These are phyloP conservation scores for Sympetrum striolatum DNA, from an alignment of 2,888 invertebrate species.

Conservation along the genomic window DNA sequence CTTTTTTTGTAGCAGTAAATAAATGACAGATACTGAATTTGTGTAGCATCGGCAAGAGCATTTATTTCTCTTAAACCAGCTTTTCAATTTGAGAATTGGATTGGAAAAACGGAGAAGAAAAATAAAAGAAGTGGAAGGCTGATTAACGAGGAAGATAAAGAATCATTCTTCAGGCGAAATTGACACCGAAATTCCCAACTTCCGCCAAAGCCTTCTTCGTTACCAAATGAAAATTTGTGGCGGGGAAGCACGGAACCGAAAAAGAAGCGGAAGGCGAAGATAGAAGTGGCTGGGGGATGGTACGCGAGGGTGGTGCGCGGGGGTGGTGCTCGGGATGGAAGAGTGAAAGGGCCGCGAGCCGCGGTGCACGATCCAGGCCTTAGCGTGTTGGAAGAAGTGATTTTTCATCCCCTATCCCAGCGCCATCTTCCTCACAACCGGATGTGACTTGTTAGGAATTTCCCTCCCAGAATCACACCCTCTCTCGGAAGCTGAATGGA, in stretches of 20 bases:
- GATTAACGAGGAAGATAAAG: no score
- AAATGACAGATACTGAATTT: no score
- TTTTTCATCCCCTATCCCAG: not conserved
- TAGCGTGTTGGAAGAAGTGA: not conserved
- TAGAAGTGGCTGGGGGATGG: not conserved
- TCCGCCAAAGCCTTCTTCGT: no score
- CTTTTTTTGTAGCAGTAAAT: no score
- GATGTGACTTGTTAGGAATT: slow-evolving; percentile 22
- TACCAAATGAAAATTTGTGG: no score
- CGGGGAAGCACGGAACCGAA: not conserved
- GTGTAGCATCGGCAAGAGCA: no score
- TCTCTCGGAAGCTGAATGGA: not conserved
- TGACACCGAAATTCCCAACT: no score
- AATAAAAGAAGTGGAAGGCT: no score
- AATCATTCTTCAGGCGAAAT: no score
- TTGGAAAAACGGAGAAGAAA: no score
- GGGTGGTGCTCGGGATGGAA: not conserved
- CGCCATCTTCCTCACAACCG: not conserved
- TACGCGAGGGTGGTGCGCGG: not conserved
- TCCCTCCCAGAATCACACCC: not conserved
- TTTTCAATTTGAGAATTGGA: no score
- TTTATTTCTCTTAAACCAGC: no score
- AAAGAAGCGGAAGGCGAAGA: not conserved
- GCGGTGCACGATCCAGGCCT: not conserved
- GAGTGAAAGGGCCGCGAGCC: not conserved